Conservation (phyloP, 2,888 invertebrate genomes). For the Sphaerophoria rueppellii region DNA sequence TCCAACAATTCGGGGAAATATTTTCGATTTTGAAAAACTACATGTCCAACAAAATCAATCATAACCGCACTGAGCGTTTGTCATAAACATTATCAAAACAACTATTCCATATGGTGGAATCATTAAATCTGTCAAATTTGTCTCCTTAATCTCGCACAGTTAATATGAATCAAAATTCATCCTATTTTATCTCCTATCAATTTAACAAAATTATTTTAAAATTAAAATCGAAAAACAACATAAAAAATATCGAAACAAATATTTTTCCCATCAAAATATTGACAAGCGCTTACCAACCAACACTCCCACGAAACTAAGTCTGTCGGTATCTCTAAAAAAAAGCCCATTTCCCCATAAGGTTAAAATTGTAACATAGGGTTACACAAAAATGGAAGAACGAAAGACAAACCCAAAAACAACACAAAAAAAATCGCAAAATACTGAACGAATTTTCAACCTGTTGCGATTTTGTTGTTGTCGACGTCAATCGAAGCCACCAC, state of each 20-base stretch:
- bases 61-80: too few relatives aligned
- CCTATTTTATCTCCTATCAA: slow-evolving; percentile 34
- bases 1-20: too few relatives aligned
- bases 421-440: slow-evolving; percentile 11
- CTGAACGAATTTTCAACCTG: slow-evolving; percentile 60
- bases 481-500: slow-evolving; percentile 29
- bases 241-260: slow-evolving; percentile 34
- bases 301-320: not conserved
- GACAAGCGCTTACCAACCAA: slow-evolving; percentile 39
- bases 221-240: slow-evolving; percentile 42
- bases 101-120: too few relatives aligned
- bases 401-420: slow-evolving; percentile 3
- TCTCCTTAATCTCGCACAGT: slow-evolving; percentile 1
- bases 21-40: too few relatives aligned
- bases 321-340: not conserved
- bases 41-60: too few relatives aligned
- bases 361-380: slow-evolving; percentile 23
- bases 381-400: slow-evolving; percentile 1
- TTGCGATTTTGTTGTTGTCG: slow-evolving; percentile 49
- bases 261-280: slow-evolving; percentile 57
- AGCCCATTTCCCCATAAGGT: slow-evolving; percentile 1
- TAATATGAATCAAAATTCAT: not conserved
- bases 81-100: too few relatives aligned
- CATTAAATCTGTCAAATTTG: not conserved
- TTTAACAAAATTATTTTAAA: slow-evolving; percentile 40